Conservation (phyloP, 2,888 invertebrate species). For the Lasioglossum villosulum region DNA sequence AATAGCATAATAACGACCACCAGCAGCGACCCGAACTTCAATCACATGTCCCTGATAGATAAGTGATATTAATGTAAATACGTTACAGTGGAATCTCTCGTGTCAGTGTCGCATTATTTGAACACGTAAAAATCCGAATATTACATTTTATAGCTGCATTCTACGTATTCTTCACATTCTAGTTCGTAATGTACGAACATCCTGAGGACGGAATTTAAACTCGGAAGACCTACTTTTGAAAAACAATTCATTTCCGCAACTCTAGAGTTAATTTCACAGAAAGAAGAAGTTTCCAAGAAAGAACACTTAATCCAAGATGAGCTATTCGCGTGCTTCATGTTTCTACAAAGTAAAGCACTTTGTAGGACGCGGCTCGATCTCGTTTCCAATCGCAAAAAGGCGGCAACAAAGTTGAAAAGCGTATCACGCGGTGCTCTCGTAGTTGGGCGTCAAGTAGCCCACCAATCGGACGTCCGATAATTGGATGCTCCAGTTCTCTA, state of each 20-base stretch:
- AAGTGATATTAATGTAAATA: too few species aligned
- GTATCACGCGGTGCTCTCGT: not conserved
- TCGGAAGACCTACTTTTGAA: not conserved
- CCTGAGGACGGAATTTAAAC: not conserved
- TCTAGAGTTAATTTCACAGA: not conserved
- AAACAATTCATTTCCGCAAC: not conserved
- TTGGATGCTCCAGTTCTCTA: conserved; percentile 3
- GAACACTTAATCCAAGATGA: not conserved
- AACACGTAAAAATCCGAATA: too few species aligned
- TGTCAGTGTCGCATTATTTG: too few species aligned
- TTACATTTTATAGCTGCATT: too few species aligned
- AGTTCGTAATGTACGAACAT: not conserved
- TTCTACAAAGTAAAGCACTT: not conserved
- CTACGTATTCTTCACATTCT: too few species aligned
- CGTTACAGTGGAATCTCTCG: too few species aligned
- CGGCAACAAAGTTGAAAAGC: not conserved
- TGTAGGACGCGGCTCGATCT: not conserved
- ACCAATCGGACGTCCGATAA: not conserved
- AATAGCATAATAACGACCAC: not conserved
- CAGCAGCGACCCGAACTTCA: not conserved
- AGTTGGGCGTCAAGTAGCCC: not conserved
- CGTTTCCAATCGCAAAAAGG: not conserved
- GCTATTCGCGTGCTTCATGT: not conserved
- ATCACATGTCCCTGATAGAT: too few species aligned
- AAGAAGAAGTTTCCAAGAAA: not conserved